Evolutionary conservation across 1,140 invertebrate species (phyloP).

Genomic region (Anastrepha ludens): DNA sequence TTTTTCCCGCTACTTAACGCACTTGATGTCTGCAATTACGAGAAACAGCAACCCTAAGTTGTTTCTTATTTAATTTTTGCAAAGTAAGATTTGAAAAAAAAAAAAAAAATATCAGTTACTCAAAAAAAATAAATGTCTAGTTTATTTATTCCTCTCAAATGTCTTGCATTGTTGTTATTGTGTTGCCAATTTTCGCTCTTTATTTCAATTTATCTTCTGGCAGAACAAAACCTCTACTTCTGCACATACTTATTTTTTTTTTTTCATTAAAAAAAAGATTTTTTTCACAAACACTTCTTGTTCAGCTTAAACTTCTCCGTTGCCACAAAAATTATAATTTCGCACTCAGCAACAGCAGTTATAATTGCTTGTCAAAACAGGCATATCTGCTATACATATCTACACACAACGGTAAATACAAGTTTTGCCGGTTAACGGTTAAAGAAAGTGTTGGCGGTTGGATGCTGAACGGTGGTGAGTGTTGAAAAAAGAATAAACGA

Average conservation of each 20-base stretch:
- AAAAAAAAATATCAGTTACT: neutral
- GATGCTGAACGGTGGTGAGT: neutral
- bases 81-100: neutral
- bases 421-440: slow-evolving; percentile 20
- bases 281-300: neutral
- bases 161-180: neutral
- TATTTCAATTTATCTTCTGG: neutral
- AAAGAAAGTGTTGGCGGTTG: slow-evolving; percentile 37
- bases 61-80: neutral
- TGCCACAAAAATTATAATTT: slow-evolving; percentile 34
- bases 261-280: neutral
- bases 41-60: neutral
- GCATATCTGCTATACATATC: neutral
- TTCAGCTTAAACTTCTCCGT: neutral
- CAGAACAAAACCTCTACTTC: no score
- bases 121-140: neutral
- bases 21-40: neutral
- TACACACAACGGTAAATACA: slow-evolving; percentile 27
- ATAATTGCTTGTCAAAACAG: slow-evolving; percentile 22
- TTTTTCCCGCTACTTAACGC: neutral
- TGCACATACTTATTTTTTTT: no score
- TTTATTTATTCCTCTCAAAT: neutral
- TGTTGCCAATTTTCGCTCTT: no score
- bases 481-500: neutral
- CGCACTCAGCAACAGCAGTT: slow-evolving; percentile 21